Conservation (phyloP, 2,113 vertebrate species). For the Bagarius yarrelli region DNA sequence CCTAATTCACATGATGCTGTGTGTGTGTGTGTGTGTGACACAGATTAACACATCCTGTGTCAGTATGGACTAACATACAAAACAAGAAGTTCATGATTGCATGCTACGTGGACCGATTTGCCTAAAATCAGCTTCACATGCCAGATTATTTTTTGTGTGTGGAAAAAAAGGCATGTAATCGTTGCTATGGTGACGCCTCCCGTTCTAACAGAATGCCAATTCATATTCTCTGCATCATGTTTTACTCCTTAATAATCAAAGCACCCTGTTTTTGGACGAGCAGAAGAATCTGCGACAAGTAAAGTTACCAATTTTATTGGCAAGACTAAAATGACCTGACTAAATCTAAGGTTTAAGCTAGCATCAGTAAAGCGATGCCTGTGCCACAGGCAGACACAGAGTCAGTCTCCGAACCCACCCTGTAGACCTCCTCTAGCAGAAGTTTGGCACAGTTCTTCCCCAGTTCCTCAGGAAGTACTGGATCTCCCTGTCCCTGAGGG, state of each 20-base stretch:
- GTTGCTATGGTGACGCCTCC: background rate
- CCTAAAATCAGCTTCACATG: too few relatives aligned
- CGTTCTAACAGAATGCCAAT: too few relatives aligned
- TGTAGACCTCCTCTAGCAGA: constrained; percentile 89
- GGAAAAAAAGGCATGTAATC: too few relatives aligned
- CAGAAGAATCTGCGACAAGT: background rate
- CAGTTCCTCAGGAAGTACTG: constrained; percentile 87
- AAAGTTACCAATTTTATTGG: background rate
- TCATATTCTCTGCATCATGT: too few relatives aligned
- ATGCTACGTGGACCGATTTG: background rate
- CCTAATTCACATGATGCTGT: constrained; percentile 65
- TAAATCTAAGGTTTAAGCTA: background rate
- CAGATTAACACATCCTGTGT: background rate
- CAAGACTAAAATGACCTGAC: background rate
- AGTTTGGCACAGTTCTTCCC: constrained; percentile 86
- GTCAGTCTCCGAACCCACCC: constrained; percentile 72
- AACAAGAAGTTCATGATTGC: background rate
- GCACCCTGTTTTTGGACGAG: background rate
- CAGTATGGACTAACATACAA: background rate
- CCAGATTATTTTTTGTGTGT: too few relatives aligned
- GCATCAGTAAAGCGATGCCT: background rate
- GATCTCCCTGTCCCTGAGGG: constrained; percentile 84
- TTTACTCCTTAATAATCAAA: background rate
- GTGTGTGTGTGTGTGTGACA: constrained; percentile 36
- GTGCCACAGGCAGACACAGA: background rate